Conservation (phyloP, 2,888 invertebrate species). For the Cosmopolites sordidus region DNA sequence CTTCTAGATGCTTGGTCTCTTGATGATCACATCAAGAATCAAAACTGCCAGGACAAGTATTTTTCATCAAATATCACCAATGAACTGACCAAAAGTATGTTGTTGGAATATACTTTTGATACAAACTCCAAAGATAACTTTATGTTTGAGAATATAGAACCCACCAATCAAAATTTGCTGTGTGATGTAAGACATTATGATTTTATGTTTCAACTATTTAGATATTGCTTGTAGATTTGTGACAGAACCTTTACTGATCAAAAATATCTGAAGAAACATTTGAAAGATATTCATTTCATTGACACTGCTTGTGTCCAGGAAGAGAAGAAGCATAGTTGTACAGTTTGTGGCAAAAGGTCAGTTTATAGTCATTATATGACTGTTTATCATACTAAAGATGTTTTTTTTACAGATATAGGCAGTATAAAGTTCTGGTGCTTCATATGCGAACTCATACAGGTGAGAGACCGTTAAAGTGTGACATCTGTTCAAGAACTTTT, state of each 20-base stretch:
- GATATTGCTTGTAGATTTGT: constrained; percentile 38
- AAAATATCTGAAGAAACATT: constrained; percentile 39
- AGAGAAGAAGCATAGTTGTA: constrained; percentile 43
- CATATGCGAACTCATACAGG: constrained; percentile 47
- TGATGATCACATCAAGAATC: constrained; percentile 44
- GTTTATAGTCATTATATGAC: not conserved
- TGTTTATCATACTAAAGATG: not conserved
- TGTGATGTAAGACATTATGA: constrained; percentile 35
- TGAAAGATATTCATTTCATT: constrained; percentile 39
- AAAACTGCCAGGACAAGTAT: constrained; percentile 42
- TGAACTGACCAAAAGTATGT: constrained; percentile 40
- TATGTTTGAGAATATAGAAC: constrained; percentile 28
- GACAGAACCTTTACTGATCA: constrained; percentile 39
- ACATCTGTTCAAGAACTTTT: constrained; percentile 44
- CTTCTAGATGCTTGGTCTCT: constrained; percentile 45
- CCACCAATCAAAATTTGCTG: constrained; percentile 30
- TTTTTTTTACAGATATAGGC: constrained; percentile 38
- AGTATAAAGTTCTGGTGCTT: constrained; percentile 40
- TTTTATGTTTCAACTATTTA: not conserved
- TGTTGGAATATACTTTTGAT: constrained; percentile 34
- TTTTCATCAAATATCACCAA: constrained; percentile 40
- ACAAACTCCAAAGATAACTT: constrained; percentile 27
- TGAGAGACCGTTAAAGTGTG: constrained; percentile 44
- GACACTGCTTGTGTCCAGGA: constrained; percentile 30
- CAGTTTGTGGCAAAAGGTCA: constrained; percentile 45